Conservation (phyloP, 2,888 invertebrate species). For the Pilophorus perplexus region DNA sequence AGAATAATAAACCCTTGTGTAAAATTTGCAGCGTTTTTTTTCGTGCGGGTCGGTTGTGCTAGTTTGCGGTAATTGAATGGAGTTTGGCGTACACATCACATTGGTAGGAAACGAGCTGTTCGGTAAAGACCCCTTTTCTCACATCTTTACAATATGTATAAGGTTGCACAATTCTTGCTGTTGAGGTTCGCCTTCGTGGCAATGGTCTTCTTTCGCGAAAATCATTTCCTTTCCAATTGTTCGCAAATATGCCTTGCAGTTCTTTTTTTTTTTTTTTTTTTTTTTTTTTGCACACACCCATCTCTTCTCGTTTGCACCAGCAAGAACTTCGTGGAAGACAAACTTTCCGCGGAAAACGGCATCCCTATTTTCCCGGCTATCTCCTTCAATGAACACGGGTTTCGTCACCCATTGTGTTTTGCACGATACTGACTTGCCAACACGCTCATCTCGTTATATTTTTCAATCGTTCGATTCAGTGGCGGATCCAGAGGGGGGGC, state of each 20-base stretch:
- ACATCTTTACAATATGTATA: not conserved
- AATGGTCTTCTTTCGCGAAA: constrained; percentile 16
- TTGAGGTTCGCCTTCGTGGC: constrained; percentile 12
- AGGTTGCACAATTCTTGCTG: constrained; percentile 5
- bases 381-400: constrained; percentile 20
- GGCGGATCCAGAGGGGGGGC: no score
- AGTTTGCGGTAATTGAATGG: no score
- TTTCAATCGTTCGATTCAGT: no score
- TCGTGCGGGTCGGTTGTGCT: no score
- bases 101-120: not conserved
- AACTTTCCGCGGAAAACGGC: not conserved
- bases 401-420: no score
- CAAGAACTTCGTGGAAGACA: not conserved
- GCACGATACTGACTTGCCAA: no score
- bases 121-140: constrained; percentile 2
- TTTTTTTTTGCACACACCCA: constrained; percentile 12
- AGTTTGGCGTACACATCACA: constrained; percentile 6
- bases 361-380: constrained; percentile 8
- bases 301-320: not conserved
- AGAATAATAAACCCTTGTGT: no score
- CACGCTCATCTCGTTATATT: no score
- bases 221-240: constrained; percentile 11
- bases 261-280: no score
- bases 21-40: no score
- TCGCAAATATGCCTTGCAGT: constrained; percentile 9